Evolutionary conservation across 2,113 vertebrate species (phyloP).

Genomic region (Crotalus viridis): DNA sequence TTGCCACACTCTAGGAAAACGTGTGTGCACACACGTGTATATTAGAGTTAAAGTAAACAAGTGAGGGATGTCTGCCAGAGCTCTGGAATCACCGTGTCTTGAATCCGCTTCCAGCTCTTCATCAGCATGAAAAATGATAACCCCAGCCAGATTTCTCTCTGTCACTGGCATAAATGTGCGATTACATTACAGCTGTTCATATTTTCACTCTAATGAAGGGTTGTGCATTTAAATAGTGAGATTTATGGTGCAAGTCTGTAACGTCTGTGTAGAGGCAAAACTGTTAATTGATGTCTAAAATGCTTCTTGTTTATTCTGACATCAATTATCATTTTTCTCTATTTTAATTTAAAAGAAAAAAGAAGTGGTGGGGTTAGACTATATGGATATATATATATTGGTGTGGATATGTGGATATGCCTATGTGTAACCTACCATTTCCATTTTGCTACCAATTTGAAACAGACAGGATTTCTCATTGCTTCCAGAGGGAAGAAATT

Average conservation of each 20-base stretch:
- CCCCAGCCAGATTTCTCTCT: slow-evolving; percentile 71
- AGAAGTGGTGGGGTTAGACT: slow-evolving; percentile 15
- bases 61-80: slow-evolving; percentile 52
- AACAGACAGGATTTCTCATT: slow-evolving; percentile 48
- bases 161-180: slow-evolving; percentile 68
- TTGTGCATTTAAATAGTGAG: slow-evolving; percentile 73
- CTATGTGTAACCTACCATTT: slow-evolving; percentile 8
- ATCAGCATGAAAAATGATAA: slow-evolving; percentile 71
- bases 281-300: slow-evolving; percentile 62
- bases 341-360: slow-evolving; percentile 54
- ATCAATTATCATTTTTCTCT: slow-evolving; percentile 72
- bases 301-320: slow-evolving; percentile 70
- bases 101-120: slow-evolving; percentile 62
- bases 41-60: neutral
- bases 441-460: slow-evolving; percentile 21
- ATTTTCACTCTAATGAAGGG: slow-evolving; percentile 77
- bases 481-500: slow-evolving; percentile 48
- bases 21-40: neutral
- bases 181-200: slow-evolving; percentile 81
- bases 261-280: slow-evolving; percentile 64
- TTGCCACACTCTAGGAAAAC: slow-evolving; percentile 61
- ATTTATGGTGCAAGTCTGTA: slow-evolving; percentile 68
- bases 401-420: neutral
- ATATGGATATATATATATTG: neutral
- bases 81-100: slow-evolving; percentile 48